Percentiles rank a stretch among this genome's conserved stretches.
These are phyloP conservation scores for Liolophura sinensis DNA, from an alignment of 1,140 invertebrate genomes.

Conservation along the genomic window DNA sequence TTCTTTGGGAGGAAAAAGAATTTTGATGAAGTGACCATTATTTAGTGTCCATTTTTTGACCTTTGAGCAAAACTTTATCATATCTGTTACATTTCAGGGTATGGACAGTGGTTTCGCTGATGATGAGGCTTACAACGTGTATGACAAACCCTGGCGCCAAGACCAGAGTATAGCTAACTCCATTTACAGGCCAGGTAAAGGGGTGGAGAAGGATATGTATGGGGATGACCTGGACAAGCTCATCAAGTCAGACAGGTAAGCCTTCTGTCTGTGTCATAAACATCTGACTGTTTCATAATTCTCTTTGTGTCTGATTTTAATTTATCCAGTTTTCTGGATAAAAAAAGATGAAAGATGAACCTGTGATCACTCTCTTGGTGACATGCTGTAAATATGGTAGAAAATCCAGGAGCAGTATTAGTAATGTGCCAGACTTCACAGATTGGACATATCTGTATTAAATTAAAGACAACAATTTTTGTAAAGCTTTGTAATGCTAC, in stretches of 20 bases:
- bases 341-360: no score
- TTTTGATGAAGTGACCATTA: neutral
- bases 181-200: conserved; percentile 90
- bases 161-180: conserved; percentile 79
- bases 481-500: no score
- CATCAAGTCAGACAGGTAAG: conserved; percentile 82
- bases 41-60: neutral
- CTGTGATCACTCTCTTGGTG: no score
- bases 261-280: no score
- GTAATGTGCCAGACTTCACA: no score
- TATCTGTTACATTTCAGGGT: conserved; percentile 63
- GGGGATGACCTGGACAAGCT: conserved; percentile 85
- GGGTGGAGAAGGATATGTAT: conserved; percentile 87
- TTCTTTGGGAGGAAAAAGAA: neutral
- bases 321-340: no score
- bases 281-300: neutral
- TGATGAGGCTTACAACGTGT: conserved; percentile 97
- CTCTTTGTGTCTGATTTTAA: neutral
- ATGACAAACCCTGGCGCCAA: conserved; percentile 81
- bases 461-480: no score
- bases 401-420: no score
- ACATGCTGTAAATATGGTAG: no score
- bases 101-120: conserved; percentile 97
- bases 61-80: neutral
- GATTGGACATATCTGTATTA: no score